Conservation (phyloP, 2,113 vertebrate species). For the Neoarius graeffei region DNA sequence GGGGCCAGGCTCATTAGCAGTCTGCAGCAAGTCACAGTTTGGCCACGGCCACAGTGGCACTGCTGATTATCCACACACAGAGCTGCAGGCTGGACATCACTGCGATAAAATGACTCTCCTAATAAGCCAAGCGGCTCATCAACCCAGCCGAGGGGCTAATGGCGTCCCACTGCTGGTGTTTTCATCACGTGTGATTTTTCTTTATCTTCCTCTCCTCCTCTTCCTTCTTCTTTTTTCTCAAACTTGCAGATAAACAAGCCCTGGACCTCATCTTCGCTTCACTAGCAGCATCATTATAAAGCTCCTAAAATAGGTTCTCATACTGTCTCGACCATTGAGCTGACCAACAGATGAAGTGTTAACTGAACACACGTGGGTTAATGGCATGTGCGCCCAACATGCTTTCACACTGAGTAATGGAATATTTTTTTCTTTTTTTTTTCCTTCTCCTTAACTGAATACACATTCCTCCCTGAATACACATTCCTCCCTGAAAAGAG, state of each 20-base stretch:
- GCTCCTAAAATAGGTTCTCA: conserved; percentile 9
- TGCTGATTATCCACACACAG: conserved; percentile 45
- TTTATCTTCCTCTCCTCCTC: conserved; percentile 46
- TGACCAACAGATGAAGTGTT: conserved; percentile 32
- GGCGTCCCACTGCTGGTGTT: conserved; percentile 43
- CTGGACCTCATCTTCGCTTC: conserved; percentile 14
- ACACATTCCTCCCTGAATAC: conserved; percentile 23
- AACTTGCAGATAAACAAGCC: conserved; percentile 50
- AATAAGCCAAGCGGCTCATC: conserved; percentile 56
- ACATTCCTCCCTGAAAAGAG: conserved; percentile 6
- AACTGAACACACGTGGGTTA: conserved; percentile 29
- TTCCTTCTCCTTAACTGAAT: background rate
- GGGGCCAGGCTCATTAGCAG: conserved; percentile 53
- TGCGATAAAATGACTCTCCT: conserved; percentile 51
- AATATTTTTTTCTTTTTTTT: conserved; percentile 7
- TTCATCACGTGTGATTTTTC: conserved; percentile 49
- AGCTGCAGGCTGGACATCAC: conserved; percentile 45
- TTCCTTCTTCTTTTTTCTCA: conserved; percentile 31
- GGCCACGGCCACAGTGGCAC: conserved; percentile 37
- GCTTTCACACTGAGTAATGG: conserved; percentile 22
- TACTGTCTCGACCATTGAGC: conserved; percentile 4
- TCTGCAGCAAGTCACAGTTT: conserved; percentile 42
- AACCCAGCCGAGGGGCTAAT: conserved; percentile 52
- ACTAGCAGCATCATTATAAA: conserved; percentile 32
- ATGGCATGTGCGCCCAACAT: conserved; percentile 25